These are phyloP conservation scores for Cyanocitta stelleri DNA, from an alignment of 2,113 vertebrate species.

Conservation along the genomic window DNA sequence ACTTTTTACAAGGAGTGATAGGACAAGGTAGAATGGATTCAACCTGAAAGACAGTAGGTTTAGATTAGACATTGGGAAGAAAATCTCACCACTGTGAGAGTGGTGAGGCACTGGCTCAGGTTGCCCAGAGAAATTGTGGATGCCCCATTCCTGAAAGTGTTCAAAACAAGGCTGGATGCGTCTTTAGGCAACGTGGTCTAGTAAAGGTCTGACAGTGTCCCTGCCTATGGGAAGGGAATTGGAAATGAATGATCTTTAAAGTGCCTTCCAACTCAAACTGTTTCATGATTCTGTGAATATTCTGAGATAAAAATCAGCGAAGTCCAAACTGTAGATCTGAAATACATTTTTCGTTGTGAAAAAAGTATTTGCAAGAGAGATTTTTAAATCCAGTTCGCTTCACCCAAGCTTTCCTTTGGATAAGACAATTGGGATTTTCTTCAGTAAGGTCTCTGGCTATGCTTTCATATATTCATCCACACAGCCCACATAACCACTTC, in stretches of 20 bases:
- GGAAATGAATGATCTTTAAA: neutral
- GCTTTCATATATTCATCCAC: neutral
- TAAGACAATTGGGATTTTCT: neutral
- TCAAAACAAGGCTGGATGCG: neutral
- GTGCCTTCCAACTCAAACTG: neutral
- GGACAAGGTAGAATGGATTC: neutral
- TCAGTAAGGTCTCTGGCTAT: neutral
- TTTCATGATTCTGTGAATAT: neutral
- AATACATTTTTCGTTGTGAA: neutral
- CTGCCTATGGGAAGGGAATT: neutral
- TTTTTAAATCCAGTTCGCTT: neutral
- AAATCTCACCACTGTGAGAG: neutral
- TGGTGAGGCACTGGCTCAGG: neutral
- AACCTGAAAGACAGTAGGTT: neutral
- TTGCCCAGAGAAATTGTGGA: neutral
- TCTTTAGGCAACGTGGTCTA: neutral
- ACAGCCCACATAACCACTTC: neutral
- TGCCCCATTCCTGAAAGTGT: neutral
- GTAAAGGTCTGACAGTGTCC: neutral
- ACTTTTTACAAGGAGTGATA: neutral
- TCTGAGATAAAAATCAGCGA: neutral
- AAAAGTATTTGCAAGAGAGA: neutral
- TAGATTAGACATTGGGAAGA: neutral
- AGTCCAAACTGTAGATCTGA: neutral
- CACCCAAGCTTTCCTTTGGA: neutral